A percentile compares a stretch with the other conserved stretches of the same genome.
phyloP scores from a whole-genome alignment of 2,888 invertebrate species.

The Heliconius cydno region DNA sequence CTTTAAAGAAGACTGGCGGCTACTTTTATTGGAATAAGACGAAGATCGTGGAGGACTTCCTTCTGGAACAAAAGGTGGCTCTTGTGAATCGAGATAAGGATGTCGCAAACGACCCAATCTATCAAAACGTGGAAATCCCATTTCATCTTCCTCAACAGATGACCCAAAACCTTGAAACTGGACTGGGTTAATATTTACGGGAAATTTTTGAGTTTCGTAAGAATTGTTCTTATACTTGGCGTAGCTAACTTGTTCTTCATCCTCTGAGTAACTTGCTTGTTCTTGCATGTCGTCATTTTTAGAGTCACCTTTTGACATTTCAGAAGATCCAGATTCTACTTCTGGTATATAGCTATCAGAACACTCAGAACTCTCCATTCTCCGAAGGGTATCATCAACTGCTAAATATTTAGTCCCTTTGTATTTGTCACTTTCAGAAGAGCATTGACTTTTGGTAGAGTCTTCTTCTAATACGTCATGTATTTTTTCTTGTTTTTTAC shows the following conservation, averaged over 20 bases:
- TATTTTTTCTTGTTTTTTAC: slow-evolving; percentile 83
- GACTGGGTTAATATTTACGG: slow-evolving; percentile 76
- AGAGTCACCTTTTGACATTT: slow-evolving; percentile 82
- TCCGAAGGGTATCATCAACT: slow-evolving; percentile 76
- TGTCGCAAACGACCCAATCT: slow-evolving; percentile 82
- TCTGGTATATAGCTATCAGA: slow-evolving; percentile 88
- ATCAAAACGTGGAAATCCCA: slow-evolving; percentile 86
- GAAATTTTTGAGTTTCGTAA: slow-evolving; percentile 75
- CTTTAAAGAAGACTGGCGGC: slow-evolving; percentile 79
- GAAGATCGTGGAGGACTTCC: slow-evolving; percentile 76
- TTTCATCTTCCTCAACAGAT: slow-evolving; percentile 86
- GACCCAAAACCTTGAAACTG: slow-evolving; percentile 85
- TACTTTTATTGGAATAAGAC: slow-evolving; percentile 74
- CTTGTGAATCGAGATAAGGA: slow-evolving; percentile 79
- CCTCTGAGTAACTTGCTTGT: slow-evolving; percentile 79
- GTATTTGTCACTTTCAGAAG: slow-evolving; percentile 79
- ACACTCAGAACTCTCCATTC: slow-evolving; percentile 85
- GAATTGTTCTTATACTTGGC: slow-evolving; percentile 70
- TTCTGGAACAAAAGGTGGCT: slow-evolving; percentile 77
- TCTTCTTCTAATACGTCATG: slow-evolving; percentile 82
- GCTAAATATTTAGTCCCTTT: slow-evolving; percentile 68
- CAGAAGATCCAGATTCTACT: slow-evolving; percentile 85
- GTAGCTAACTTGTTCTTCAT: slow-evolving; percentile 81
- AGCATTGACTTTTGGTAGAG: slow-evolving; percentile 79
- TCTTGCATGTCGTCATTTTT: slow-evolving; percentile 72